Evolutionary conservation across 2,888 invertebrate species (phyloP).

Genomic region (Pammene aurita): DNA sequence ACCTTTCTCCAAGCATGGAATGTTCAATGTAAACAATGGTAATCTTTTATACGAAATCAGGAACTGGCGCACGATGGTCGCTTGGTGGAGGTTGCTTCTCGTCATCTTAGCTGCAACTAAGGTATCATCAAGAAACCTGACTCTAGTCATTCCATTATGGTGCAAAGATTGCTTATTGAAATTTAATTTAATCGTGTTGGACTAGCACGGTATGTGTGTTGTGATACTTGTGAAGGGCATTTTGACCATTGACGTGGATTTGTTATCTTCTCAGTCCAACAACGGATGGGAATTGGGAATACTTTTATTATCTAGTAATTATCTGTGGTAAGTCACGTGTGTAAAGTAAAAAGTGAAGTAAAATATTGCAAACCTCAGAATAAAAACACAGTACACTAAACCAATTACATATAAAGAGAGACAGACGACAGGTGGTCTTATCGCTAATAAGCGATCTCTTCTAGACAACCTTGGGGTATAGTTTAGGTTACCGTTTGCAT

Average conservation of each 20-base stretch:
- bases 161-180: constrained; percentile 13
- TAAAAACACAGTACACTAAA: no score
- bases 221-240: neutral
- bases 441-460: no score
- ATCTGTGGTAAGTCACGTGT: no score
- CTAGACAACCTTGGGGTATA: no score
- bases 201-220: neutral
- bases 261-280: no score
- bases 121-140: constrained; percentile 26
- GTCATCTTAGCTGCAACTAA: constrained; percentile 16
- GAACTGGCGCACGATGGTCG: constrained; percentile 1
- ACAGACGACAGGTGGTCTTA: no score
- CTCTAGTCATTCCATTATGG: constrained; percentile 21
- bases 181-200: neutral
- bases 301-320: no score
- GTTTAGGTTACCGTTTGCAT: no score
- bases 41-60: neutral
- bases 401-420: no score
- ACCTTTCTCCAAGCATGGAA: neutral
- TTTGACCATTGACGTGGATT: neutral
- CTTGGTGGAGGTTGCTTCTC: constrained; percentile 10
- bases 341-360: no score
- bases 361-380: no score
- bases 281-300: no score
- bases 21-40: neutral